Conservation (phyloP, 2,113 vertebrate species). For the Montifringilla adamsi region DNA sequence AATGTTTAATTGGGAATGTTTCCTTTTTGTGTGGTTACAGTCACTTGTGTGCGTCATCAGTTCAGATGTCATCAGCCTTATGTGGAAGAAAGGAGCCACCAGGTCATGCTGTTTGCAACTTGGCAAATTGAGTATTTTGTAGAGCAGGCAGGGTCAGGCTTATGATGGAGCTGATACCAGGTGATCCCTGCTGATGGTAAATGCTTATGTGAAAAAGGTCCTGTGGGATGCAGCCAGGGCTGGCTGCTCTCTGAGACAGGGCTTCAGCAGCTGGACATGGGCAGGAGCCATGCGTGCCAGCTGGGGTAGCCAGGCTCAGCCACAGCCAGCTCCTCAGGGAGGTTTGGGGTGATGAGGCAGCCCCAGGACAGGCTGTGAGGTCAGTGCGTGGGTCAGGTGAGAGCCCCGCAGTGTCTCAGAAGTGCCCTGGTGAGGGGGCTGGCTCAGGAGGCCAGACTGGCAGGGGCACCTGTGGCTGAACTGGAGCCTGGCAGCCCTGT, state of each 20-base stretch:
- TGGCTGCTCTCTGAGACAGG: background rate
- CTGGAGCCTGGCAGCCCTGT: background rate
- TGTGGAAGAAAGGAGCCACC: background rate
- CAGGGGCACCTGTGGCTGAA: background rate
- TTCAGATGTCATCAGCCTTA: background rate
- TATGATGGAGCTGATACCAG: background rate
- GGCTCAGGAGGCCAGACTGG: background rate
- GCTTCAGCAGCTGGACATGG: rapidly evolving
- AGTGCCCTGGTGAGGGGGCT: rapidly evolving
- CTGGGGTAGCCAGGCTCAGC: background rate
- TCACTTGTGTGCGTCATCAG: rapidly evolving
- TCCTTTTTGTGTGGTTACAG: background rate
- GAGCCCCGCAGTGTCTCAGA: background rate
- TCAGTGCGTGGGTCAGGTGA: background rate
- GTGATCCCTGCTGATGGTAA: background rate
- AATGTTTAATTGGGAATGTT: background rate
- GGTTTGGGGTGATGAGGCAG: background rate
- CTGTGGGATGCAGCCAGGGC: background rate
- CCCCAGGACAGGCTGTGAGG: background rate
- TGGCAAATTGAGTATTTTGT: background rate
- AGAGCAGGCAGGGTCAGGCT: background rate
- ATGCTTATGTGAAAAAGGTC: background rate
- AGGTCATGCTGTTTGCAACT: background rate
- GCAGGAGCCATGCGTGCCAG: rapidly evolving
- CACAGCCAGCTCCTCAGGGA: background rate